Percentiles rank a stretch among this genome's conserved stretches.
Conservation (phyloP, 2,113 vertebrate genomes). For the Marmota monax region DNA sequence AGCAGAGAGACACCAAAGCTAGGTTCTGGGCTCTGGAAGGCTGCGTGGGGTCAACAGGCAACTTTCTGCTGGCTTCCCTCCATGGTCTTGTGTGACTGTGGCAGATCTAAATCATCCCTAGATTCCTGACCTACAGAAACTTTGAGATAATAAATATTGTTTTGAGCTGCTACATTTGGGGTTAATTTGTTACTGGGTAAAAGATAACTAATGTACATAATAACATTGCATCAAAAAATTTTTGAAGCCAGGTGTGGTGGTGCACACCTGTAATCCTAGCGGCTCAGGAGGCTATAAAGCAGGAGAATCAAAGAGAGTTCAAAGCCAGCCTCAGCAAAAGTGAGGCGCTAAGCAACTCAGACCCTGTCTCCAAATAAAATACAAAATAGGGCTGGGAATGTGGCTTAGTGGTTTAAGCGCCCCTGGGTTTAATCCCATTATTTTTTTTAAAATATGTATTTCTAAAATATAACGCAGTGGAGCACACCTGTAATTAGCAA, state of each 20-base stretch:
- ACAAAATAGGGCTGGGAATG: no score
- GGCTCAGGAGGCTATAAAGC: no score
- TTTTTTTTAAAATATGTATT: background rate
- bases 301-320: no score
- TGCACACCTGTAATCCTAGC: no score
- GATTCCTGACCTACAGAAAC: background rate
- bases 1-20: constrained; percentile 3
- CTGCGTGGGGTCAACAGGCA: rapidly evolving
- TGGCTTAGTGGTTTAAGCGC: no score
- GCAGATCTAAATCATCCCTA: background rate
- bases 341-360: no score
- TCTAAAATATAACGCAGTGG: background rate
- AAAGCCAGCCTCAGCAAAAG: no score
- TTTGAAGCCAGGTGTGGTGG: background rate
- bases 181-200: background rate
- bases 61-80: background rate
- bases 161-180: background rate
- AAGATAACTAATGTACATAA: background rate
- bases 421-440: no score
- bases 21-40: background rate
- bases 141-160: background rate
- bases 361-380: no score
- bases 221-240: background rate
- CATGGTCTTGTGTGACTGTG: background rate
- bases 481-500: no score